Conservation (phyloP, 2,113 vertebrate species). For the Girardinichthys multiradiatus region DNA sequence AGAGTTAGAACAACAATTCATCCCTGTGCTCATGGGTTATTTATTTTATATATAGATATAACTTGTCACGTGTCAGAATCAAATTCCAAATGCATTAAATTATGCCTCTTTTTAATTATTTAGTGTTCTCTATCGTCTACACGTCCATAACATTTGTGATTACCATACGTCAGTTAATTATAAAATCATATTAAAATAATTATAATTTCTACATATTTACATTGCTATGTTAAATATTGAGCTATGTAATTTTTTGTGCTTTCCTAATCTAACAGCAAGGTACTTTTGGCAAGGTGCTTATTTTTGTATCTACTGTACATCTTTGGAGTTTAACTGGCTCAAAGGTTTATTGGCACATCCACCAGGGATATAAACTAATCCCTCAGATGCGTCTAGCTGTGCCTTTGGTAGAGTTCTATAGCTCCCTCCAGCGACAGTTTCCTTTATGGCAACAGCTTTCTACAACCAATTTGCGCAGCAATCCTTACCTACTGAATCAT, state of each 20-base stretch:
- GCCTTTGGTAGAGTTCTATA: conserved; percentile 5
- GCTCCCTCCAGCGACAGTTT: conserved; percentile 54
- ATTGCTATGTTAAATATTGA: neutral
- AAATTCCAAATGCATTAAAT: neutral
- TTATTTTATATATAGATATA: conserved; percentile 18
- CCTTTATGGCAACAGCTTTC: conserved; percentile 3
- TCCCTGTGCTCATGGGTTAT: conserved; percentile 8
- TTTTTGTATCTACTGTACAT: neutral
- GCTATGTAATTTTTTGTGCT: neutral
- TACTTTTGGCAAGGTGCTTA: neutral
- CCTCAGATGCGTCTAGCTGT: neutral
- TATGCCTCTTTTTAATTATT: neutral
- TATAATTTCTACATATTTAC: neutral
- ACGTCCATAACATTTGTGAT: neutral
- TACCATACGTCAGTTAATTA: no score
- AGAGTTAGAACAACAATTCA: conserved; percentile 51
- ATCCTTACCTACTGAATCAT: neutral
- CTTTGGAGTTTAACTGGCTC: neutral
- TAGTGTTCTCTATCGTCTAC: neutral
- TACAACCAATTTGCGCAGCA: neutral
- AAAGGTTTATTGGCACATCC: neutral
- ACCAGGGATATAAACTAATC: neutral
- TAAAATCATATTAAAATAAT: no score
- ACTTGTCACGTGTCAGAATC: neutral
- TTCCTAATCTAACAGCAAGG: neutral